These are phyloP conservation scores for Diplolepis rosae DNA, from an alignment of 2,888 invertebrate species.

Conservation along the genomic window DNA sequence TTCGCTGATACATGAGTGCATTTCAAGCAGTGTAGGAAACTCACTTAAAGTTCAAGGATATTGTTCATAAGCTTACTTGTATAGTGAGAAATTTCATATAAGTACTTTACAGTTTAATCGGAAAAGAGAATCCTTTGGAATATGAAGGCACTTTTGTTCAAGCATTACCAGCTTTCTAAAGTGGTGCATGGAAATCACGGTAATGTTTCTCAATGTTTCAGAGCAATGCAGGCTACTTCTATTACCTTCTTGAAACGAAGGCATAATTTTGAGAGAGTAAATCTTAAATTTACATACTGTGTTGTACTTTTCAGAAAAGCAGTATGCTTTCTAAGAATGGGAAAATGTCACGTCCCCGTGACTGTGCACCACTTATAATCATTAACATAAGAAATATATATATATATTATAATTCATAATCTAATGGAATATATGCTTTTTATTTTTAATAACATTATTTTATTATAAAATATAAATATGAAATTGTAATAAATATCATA, in stretches of 20 bases:
- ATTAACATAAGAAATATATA: too few species aligned
- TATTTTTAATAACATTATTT: too few species aligned
- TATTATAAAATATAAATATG: too few species aligned
- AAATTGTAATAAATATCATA: too few species aligned
- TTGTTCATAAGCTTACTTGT: background rate
- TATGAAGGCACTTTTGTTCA: background rate
- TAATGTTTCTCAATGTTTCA: background rate
- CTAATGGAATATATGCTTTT: too few species aligned
- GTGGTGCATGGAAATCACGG: background rate
- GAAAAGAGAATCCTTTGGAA: background rate
- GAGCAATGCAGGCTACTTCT: background rate
- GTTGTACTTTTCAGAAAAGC: too few species aligned
- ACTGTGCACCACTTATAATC: too few species aligned
- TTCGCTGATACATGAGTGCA: background rate
- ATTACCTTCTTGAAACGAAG: background rate
- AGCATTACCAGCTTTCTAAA: background rate
- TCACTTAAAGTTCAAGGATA: background rate
- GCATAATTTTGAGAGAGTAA: background rate
- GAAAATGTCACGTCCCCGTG: too few species aligned
- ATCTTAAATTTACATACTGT: too few species aligned
- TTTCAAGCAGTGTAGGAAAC: constrained; percentile 3
- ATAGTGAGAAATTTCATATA: background rate
- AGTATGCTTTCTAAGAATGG: too few species aligned
- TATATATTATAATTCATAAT: too few species aligned
- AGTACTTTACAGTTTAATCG: background rate